Conservation (phyloP, 2,113 vertebrate species). For the Cyphomyrus plagiostoma region DNA sequence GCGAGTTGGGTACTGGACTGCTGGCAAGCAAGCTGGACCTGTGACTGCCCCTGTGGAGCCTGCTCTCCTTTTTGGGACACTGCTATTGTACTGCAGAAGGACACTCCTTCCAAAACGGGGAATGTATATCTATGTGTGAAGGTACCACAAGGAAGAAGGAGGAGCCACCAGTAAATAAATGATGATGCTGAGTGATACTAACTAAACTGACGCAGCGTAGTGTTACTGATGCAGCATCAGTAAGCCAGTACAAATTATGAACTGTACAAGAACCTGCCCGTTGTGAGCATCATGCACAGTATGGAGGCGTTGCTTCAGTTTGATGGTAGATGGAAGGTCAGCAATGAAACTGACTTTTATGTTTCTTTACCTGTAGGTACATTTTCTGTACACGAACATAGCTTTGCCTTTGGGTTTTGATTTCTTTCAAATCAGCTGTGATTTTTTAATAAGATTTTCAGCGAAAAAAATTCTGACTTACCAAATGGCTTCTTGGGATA, state of each 20-base stretch:
- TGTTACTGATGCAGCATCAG: neutral
- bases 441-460: neutral
- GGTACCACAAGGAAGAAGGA: neutral
- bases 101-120: neutral
- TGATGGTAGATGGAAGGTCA: neutral
- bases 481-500: conserved; percentile 75
- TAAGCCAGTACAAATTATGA: neutral
- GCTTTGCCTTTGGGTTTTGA: neutral
- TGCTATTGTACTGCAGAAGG: neutral
- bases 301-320: neutral
- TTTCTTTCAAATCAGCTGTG: neutral
- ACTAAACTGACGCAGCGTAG: neutral
- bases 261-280: neutral
- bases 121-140: neutral
- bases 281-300: neutral
- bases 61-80: neutral
- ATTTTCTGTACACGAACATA: neutral
- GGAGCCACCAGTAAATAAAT: neutral
- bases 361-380: neutral
- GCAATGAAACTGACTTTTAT: neutral
- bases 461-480: conserved; percentile 30
- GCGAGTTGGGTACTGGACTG: neutral
- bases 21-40: neutral
- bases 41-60: neutral
- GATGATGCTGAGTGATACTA: neutral